These are phyloP conservation scores for Microtus oregoni DNA, from an alignment of 2,113 vertebrate species.

Conservation along the genomic window DNA sequence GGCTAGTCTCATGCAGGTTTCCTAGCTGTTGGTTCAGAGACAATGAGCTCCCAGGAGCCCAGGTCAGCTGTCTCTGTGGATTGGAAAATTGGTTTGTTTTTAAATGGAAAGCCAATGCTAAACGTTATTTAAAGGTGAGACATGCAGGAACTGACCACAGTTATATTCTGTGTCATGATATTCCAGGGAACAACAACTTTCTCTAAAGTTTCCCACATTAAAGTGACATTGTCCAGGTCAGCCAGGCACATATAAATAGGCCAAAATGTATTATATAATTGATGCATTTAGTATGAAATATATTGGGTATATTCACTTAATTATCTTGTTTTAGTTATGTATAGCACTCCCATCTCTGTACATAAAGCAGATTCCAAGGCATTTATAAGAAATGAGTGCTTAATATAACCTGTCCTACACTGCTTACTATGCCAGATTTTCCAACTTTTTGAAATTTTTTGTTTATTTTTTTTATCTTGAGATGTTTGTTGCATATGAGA, in stretches of 20 bases:
- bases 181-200: not conserved
- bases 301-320: not conserved
- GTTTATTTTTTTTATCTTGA: not conserved
- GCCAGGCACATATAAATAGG: not conserved
- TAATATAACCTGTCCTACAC: not conserved
- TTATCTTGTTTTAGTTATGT: not conserved
- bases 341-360: not conserved
- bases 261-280: not conserved
- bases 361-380: not conserved
- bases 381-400: constrained; percentile 20
- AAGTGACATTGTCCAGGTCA: not conserved
- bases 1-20: not conserved
- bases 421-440: constrained; percentile 9
- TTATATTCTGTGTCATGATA: not conserved
- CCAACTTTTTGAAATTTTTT: constrained; percentile 11
- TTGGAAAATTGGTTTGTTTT: not conserved
- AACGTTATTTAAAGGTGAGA: not conserved
- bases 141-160: not conserved
- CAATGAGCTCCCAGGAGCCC: not conserved
- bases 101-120: not conserved
- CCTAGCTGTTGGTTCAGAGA: not conserved
- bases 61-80: not conserved
- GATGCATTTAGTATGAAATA: not conserved
- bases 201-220: not conserved
- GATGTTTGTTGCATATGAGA: constrained; percentile 69